Evolutionary conservation across 2,113 vertebrate genomes (phyloP), one percentile per base, ranked within the genome.

Genomic region (Tichodroma muraria): DNA sequence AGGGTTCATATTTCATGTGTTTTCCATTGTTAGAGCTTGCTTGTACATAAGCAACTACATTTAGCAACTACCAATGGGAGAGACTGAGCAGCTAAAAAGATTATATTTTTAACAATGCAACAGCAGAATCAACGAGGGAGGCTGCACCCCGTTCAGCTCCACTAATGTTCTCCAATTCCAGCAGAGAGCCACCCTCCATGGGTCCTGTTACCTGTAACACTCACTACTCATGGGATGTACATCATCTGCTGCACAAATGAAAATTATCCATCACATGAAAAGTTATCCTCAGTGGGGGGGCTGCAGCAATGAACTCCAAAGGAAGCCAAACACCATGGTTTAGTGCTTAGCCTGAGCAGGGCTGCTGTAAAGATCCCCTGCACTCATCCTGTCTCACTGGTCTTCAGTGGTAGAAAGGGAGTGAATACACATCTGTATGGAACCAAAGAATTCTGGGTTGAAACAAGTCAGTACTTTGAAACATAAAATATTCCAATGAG

Each of bases 1-100:
- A 87, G 47, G 76, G 4, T 20, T 93, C 68, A 13, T 44, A 86
- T 73, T 76, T 93, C 95, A 66, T 95, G 21, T 72, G 44, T 88
- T 95, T 95, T 66, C 94, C 69, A 96, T 94, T 94, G 96, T 94
- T 92, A 42, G 66, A 83, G 54, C 42, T 70, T 79, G 63, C 73
- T 72, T 69, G n/a, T 47, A 72, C 33, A 61, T 31, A 81, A 82
- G 60, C 28, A 78, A 71, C 71, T 70, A 35, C 85, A 44, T 82
- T 76, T 60, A 95, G 81, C 59, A 54, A 30, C 63, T 72, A 54
- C 27, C 66, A 83, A 24, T 3, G 16, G 76, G 24, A 64, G 63
- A 80, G 38, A 73, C 13, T 24, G 38, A 89, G 75, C 76, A 95
- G 70, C 45, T 80, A 52, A 65, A 68, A 54, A n/a, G 69, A 83